Base-by-base conservation (phyloP, 2,113 vertebrate genomes). In the Epinephelus fuscoguttatus region DNA sequence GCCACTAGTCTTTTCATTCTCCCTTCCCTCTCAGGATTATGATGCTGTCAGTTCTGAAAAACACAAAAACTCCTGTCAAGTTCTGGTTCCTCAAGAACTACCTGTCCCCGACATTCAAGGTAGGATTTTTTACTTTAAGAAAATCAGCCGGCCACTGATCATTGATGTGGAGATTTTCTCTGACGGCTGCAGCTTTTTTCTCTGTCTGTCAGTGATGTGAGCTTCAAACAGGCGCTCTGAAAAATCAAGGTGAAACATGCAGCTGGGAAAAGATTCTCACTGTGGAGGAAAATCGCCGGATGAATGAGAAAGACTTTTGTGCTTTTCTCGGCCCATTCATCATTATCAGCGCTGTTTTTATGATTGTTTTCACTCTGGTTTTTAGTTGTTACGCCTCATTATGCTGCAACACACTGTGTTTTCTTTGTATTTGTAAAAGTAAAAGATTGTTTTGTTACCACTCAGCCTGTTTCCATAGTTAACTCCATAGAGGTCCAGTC, bases 21-120 rank as follows among this genome's bases (percentile, higher is more conserved):
- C 1, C 3, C 80, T 69, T 73, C 72, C 25, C 74, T 89, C 91
- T 85, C 90, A 99, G 98, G 92, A 99, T 99, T 92, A 99, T 99
- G 98, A 99, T 99, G 98, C 87, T 99, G 78, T 99, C 98, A 21
- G 98, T 99, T 61, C 94, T 99, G 92, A 99, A 99, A 88, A 95
- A 99, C 79, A 99, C 98, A 33, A 96, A 97, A 94, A 99, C 97
- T 5, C 97, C 97, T 2, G 97, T 99, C 85, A 99, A 99, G 91
- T 99, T 99, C 90, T 99, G 98, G 98, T 99, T 99, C 94, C 95
- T 99, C 94, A 99, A 99, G 96, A 99, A 99, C 94, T 99, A 98
- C 91, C 95, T 99, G 92, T 99, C 98, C 4, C 98, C 98, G 37
- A 96, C 97, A 0, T 99, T 99, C 94, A 99, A 99, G 98, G 98